Evolutionary conservation across 2,113 vertebrate genomes (phyloP).

Genomic region (Crotalus horridus): DNA sequence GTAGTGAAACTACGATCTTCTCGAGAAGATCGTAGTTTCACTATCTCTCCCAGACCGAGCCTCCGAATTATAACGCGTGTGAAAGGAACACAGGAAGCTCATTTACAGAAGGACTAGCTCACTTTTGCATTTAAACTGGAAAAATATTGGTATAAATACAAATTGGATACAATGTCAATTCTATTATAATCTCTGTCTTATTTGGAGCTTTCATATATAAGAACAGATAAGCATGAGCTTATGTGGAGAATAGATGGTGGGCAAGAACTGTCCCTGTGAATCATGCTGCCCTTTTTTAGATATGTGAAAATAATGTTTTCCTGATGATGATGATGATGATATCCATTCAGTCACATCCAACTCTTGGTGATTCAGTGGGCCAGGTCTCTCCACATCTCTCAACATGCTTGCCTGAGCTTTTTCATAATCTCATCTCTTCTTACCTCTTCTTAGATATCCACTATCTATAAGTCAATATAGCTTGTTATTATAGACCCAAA

Average conservation of each 20-base stretch:
- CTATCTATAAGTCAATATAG: not conserved
- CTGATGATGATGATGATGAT: not conserved
- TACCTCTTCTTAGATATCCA: not conserved
- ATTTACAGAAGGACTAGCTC: not conserved
- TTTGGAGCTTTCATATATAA: not conserved
- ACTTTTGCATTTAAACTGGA: not conserved
- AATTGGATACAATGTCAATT: not conserved
- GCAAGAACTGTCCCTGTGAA: not conserved
- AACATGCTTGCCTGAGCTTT: not conserved
- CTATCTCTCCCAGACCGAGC: too few relatives aligned
- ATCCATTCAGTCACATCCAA: not conserved
- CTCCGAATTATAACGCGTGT: too few relatives aligned
- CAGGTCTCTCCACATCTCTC: not conserved
- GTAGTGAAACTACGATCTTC: too few relatives aligned
- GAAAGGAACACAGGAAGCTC: too few relatives aligned
- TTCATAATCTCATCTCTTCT: not conserved
- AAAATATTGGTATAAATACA: not conserved
- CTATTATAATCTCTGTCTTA: not conserved
- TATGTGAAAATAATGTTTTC: not conserved
- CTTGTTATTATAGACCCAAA: not conserved
- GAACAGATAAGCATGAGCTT: not conserved
- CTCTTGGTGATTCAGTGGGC: not conserved
- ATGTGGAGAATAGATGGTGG: not conserved
- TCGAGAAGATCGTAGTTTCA: too few relatives aligned
- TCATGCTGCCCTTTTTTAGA: too few relatives aligned